These are phyloP conservation scores for Xiphophorus birchmanni DNA, from an alignment of 2,797 vertebrate species.

Conservation along the genomic window DNA sequence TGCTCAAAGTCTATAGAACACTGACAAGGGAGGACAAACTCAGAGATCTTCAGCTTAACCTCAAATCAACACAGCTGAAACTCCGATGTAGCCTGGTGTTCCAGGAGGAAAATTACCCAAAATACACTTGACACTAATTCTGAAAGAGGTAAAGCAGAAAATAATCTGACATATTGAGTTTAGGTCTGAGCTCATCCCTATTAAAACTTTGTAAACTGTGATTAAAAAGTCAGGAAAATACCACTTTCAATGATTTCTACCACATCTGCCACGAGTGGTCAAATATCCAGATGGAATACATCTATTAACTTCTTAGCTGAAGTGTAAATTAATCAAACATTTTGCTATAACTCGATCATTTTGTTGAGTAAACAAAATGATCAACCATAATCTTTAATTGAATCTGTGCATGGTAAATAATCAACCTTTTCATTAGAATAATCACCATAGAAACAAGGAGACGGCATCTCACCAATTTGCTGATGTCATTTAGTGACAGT, in stretches of 20 bases:
- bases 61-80: background rate
- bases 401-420: background rate
- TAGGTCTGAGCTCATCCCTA: background rate
- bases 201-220: background rate
- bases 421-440: constrained; percentile 2
- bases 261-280: too few species aligned
- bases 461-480: constrained; percentile 5
- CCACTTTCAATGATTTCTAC: background rate
- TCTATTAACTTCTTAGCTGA: background rate
- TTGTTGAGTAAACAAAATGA: background rate
- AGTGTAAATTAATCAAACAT: background rate
- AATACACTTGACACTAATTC: background rate
- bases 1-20: too few species aligned
- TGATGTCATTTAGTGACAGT: constrained; percentile 2
- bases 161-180: background rate
- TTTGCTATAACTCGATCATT: background rate
- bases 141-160: background rate
- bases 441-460: constrained; percentile 39
- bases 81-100: background rate
- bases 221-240: background rate
- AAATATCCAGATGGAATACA: too few species aligned
- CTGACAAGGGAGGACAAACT: background rate
- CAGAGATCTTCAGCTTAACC: background rate
- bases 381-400: background rate
- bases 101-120: background rate